Base-by-base conservation (phyloP, 2,888 invertebrate species). In the Idaea aversata region DNA sequence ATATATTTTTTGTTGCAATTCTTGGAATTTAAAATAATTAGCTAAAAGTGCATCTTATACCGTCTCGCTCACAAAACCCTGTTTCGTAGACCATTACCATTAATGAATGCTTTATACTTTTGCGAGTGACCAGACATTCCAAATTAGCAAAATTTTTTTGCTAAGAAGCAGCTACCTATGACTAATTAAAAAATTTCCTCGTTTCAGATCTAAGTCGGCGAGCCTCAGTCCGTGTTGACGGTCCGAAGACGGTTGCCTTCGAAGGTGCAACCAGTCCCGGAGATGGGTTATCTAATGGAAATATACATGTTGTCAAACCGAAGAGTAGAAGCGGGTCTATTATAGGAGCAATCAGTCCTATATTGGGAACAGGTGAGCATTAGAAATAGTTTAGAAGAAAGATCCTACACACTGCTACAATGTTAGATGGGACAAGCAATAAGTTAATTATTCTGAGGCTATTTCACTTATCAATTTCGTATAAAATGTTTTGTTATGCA, bases 311-410 rank as follows among this genome's bases (percentile, higher is more conserved):
- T 16, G 70, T 74, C 6, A 93, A 93, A 61, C 91, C 93, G 0
- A 93, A 93, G 75, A 93, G 93, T 71, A 80, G 93, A 13, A 93
- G 93, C 66, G 93, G 93, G 0, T 93, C 93, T 4, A 93, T 93
- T 13, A 93, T 93, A 76, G 93, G 92, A 66, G 93, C 93, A 5
- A 92, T 93, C 38, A 93, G 93, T 67, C 93, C 93, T 65, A 91
- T 91, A 7, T 93, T 93, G 91, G 93, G 93, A 34, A 91, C 90
- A 81, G 93, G 93, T 93, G 70, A 74, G 65, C 6, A 58, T 5
- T 25, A 58, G 2, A 15, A 15, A 58, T 15, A 10, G 10, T 5
- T 10, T 10, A 6, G 47, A 7, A 7, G 47, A 47, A 47, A 47
- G 6, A 47, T n/a, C n/a, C n/a, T n/a, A n/a, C n/a, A n/a, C 25